These are phyloP conservation scores for Tetragonisca angustula DNA, from an alignment of 2,888 invertebrate genomes.

Conservation along the genomic window DNA sequence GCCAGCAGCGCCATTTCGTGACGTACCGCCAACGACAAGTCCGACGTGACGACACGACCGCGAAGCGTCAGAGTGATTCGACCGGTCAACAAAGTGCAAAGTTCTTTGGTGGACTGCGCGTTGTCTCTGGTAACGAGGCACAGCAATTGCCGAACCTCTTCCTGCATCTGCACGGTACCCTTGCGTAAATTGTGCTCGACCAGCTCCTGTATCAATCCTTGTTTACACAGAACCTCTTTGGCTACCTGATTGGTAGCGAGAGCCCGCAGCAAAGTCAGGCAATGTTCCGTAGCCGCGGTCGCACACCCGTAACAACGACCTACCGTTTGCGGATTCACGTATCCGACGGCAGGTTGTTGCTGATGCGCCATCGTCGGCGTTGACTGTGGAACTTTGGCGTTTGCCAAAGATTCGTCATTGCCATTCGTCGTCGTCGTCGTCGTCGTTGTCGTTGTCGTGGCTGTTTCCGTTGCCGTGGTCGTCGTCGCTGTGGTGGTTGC, in stretches of 20 bases:
- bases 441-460: no score
- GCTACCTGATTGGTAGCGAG: slow-evolving; percentile 92
- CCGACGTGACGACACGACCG: slow-evolving; percentile 91
- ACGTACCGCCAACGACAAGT: slow-evolving; percentile 91
- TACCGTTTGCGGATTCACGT: slow-evolving; percentile 39
- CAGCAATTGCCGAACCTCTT: slow-evolving; percentile 94
- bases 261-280: slow-evolving; percentile 94
- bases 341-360: slow-evolving; percentile 6
- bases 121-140: slow-evolving; percentile 96
- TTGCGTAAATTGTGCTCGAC: slow-evolving; percentile 95
- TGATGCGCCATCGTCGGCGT: background rate
- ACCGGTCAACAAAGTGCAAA: slow-evolving; percentile 92
- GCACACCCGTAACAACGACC: slow-evolving; percentile 95
- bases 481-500: background rate
- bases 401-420: slow-evolving; percentile 20
- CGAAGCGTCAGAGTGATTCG: slow-evolving; percentile 92
- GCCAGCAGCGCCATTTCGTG: slow-evolving; percentile 96
- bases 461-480: background rate
- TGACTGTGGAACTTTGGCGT: no score
- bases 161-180: slow-evolving; percentile 92
- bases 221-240: slow-evolving; percentile 90
- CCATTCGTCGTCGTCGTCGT: no score
- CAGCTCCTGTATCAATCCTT: slow-evolving; percentile 94
- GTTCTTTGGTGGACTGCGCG: slow-evolving; percentile 91
- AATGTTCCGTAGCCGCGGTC: slow-evolving; percentile 96